phyloP scores from a whole-genome alignment of 2,113 vertebrate genomes.

The Lota lota region DNA sequence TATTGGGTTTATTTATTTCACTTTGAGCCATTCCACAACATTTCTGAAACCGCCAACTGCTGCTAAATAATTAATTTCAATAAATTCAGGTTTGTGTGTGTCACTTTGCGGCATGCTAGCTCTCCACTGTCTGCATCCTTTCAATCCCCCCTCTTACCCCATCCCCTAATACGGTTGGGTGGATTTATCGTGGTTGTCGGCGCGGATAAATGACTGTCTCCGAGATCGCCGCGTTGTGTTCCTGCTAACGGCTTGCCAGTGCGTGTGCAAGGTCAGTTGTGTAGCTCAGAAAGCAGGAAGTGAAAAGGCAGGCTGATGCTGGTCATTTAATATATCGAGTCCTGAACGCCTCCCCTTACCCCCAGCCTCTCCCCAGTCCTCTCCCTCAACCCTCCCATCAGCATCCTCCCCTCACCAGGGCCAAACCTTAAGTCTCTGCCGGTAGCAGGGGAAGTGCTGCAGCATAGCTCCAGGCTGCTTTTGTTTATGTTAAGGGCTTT shows the following conservation, averaged over 20 bases:
- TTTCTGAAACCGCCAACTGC: neutral
- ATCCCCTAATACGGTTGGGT: neutral
- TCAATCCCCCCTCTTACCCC: neutral
- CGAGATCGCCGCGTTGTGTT: neutral
- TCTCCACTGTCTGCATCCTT: neutral
- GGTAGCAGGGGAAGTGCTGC: slow-evolving; percentile 52
- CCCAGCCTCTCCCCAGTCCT: neutral
- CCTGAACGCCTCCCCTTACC: slow-evolving; percentile 42
- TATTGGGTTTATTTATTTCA: neutral
- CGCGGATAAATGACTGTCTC: neutral
- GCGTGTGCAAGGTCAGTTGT: slow-evolving; percentile 37
- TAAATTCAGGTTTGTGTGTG: neutral
- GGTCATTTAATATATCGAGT: no score
- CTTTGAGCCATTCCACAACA: neutral
- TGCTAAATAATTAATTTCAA: neutral
- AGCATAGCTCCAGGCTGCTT: slow-evolving; percentile 59
- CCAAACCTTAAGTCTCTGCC: slow-evolving; percentile 54
- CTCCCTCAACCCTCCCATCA: no score
- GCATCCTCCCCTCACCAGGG: slow-evolving; percentile 42
- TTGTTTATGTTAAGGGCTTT: slow-evolving; percentile 70
- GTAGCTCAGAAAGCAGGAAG: slow-evolving; percentile 40
- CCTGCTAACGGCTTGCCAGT: slow-evolving; percentile 27
- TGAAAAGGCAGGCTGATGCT: slow-evolving; percentile 44
- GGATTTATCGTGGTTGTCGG: neutral
- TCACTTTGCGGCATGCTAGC: neutral